phyloP scores from a whole-genome alignment of 2,113 vertebrate species.

The Onychorhynchus coronatus region DNA sequence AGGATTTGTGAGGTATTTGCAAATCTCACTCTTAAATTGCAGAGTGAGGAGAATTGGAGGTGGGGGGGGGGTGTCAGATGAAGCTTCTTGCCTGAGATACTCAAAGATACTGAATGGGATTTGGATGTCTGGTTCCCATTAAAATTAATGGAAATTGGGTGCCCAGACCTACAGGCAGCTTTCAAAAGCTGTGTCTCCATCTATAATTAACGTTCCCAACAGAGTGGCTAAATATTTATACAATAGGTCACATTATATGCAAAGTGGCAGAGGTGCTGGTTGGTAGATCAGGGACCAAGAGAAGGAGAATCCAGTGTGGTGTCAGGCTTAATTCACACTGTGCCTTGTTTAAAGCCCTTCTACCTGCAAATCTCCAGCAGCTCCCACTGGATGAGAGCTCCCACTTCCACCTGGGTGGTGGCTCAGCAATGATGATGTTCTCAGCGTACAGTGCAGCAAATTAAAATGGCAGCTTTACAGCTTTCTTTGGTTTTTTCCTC shows the following conservation, averaged over 20 bases:
- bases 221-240: conserved; percentile 34
- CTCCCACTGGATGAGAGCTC: neutral
- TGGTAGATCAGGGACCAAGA: neutral
- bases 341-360: neutral
- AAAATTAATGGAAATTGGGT: conserved; percentile 60
- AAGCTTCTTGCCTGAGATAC: conserved; percentile 24
- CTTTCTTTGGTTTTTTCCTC: neutral
- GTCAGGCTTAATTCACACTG: neutral
- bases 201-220: conserved; percentile 46
- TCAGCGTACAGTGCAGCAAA: neutral
- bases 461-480: neutral
- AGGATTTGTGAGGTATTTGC: conserved; percentile 29
- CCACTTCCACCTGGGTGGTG: neutral
- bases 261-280: neutral
- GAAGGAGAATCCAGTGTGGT: neutral
- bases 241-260: neutral
- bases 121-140: conserved; percentile 57
- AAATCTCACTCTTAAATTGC: conserved; percentile 6
- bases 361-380: neutral
- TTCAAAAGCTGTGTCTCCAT: neutral
- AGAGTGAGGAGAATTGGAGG: neutral
- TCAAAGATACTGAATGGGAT: conserved; percentile 27
- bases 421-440: neutral
- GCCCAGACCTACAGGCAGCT: conserved; percentile 34
- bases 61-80: neutral